These are phyloP conservation scores for Heterotis niloticus DNA, from an alignment of 2,113 vertebrate species.

Conservation along the genomic window DNA sequence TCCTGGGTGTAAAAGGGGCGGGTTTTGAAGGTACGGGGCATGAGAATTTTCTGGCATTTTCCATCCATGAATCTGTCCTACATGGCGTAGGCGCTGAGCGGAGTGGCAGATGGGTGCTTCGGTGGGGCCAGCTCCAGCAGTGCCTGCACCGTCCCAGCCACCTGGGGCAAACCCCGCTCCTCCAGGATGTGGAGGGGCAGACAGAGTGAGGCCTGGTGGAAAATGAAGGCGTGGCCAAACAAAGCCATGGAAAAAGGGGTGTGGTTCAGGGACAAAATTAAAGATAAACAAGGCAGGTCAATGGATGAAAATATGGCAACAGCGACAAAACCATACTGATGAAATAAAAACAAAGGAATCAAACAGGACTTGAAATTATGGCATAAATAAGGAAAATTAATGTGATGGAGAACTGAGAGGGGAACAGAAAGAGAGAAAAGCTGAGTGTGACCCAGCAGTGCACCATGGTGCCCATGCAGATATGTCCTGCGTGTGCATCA, in stretches of 20 bases:
- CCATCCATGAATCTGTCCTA: constrained; percentile 42
- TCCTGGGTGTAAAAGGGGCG: background rate
- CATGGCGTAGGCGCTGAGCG: constrained; percentile 52
- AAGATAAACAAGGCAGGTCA: constrained; percentile 59
- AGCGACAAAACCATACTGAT: background rate
- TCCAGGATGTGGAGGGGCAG: constrained; percentile 98
- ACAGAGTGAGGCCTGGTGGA: constrained; percentile 84
- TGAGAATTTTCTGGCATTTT: background rate
- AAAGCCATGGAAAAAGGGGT: constrained; percentile 43
- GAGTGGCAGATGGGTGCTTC: constrained; percentile 54
- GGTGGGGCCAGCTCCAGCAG: constrained; percentile 88
- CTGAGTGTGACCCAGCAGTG: background rate
- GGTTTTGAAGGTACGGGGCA: background rate
- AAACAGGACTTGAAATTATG: constrained; percentile 12
- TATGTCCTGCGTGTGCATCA: background rate
- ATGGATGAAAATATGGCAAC: constrained; percentile 43
- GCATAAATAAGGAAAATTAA: background rate
- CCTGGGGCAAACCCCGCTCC: constrained; percentile 88
- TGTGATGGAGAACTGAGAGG: constrained; percentile 1
- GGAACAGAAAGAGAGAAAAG: background rate
- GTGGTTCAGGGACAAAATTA: constrained; percentile 60
- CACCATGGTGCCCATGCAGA: background rate
- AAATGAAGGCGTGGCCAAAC: constrained; percentile 4
- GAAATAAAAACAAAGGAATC: constrained; percentile 44
- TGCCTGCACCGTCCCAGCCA: constrained; percentile 83